Percentiles rank a stretch among this genome's conserved stretches.
These are phyloP conservation scores for Podarcis raffonei DNA, from an alignment of 2,113 vertebrate species.

Conservation along the genomic window DNA sequence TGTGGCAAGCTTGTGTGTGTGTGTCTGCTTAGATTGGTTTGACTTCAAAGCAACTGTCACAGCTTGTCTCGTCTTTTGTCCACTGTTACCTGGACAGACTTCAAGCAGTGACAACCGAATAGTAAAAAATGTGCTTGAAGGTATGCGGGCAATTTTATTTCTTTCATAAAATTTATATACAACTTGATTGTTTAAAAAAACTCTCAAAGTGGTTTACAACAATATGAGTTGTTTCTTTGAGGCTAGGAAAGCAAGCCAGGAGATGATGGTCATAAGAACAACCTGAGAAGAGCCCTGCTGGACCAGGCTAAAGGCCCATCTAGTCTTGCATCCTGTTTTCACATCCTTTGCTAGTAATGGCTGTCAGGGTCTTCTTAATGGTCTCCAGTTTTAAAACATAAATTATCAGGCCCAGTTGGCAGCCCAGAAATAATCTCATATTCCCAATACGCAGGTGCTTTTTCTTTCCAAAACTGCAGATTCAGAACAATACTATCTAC, in stretches of 20 bases:
- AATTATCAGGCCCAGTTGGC: neutral
- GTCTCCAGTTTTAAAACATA: neutral
- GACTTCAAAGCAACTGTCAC: neutral
- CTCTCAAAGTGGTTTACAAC: neutral
- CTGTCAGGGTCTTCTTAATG: neutral
- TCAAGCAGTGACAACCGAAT: neutral
- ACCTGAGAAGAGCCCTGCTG: too few relatives aligned
- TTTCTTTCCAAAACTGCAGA: neutral
- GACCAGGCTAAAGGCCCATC: too few relatives aligned
- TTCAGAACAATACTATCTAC: neutral
- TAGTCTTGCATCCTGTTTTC: too few relatives aligned
- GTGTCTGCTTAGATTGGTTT: neutral
- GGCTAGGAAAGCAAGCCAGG: neutral
- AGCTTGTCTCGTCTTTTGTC: neutral
- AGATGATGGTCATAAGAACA: neutral
- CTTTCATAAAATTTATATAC: too few relatives aligned
- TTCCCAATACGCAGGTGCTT: neutral
- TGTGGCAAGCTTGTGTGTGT: neutral
- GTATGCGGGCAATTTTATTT: neutral
- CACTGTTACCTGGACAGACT: neutral
- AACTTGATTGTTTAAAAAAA: too few relatives aligned
- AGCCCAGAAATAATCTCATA: neutral
- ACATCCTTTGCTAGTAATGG: neutral
- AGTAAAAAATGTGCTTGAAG: neutral
- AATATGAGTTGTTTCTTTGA: neutral